These are phyloP conservation scores for Amazona guildingii DNA, from an alignment of 2,113 vertebrate genomes.

Conservation along the genomic window DNA sequence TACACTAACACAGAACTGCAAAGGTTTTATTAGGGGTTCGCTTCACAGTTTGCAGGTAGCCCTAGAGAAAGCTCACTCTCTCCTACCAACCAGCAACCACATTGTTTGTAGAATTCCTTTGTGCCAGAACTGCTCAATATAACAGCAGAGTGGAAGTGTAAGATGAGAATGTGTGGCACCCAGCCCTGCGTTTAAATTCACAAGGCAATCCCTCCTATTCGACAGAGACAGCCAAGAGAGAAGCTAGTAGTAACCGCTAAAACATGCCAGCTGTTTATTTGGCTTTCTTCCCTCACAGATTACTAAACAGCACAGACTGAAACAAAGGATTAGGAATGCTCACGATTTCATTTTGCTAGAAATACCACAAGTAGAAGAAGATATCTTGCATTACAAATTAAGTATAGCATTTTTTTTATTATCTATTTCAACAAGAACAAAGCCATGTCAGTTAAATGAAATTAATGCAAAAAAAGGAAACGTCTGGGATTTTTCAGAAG, in stretches of 20 bases:
- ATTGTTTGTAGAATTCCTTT: not conserved
- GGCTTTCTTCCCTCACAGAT: conserved; percentile 58
- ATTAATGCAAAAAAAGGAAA: not conserved
- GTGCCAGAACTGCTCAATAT: not conserved
- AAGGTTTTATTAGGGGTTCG: not conserved
- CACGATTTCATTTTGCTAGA: conserved; percentile 17
- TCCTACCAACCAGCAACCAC: not conserved
- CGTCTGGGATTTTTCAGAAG: not conserved
- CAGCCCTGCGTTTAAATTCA: conserved; percentile 46
- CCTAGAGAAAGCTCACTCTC: not conserved
- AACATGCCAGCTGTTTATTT: conserved; percentile 66
- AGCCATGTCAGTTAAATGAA: not conserved
- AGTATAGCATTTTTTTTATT: not conserved
- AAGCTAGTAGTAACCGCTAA: conserved; percentile 23
- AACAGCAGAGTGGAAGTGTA: not conserved
- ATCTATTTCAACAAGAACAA: not conserved
- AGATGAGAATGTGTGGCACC: conserved; percentile 3
- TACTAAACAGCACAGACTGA: conserved; percentile 45
- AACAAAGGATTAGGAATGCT: conserved; percentile 59
- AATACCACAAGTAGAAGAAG: not conserved
- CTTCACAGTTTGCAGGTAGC: not conserved
- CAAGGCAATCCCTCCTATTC: conserved; percentile 41
- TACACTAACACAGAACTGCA: not conserved
- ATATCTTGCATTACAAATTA: not conserved
- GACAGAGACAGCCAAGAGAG: conserved; percentile 40